Evolutionary conservation across 1,140 invertebrate genomes (phyloP).

Genomic region (Acromyrmex heyeri): DNA sequence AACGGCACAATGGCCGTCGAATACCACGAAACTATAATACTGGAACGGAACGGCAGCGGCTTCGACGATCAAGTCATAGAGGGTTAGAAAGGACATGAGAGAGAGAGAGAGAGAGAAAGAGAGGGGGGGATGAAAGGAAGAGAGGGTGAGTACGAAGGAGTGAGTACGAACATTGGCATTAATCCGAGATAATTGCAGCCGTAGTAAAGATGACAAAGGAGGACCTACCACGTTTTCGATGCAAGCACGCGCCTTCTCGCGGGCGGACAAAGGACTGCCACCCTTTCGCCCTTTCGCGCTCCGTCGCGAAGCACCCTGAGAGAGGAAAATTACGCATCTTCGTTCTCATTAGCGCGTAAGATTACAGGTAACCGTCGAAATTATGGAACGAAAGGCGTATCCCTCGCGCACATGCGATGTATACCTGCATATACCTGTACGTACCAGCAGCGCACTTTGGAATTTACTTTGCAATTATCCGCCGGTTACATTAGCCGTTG

Average conservation of each 20-base stretch:
- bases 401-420: not conserved
- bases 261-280: conserved; percentile 56
- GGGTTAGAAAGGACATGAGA: not conserved
- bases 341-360: conserved; percentile 47
- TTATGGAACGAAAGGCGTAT: not conserved
- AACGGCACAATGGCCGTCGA: conserved; percentile 36
- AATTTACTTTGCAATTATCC: conserved; percentile 61
- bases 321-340: conserved; percentile 49
- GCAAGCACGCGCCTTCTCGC: conserved; percentile 46
- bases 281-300: not conserved
- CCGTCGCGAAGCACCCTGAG: not conserved
- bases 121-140: not conserved
- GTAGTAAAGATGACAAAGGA: conserved; percentile 65
- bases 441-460: not conserved
- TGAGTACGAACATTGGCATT: conserved; percentile 45
- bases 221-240: conserved; percentile 43
- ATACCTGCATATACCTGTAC: not conserved
- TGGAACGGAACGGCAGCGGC: conserved; percentile 26
- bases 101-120: not conserved
- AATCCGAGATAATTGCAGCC: conserved; percentile 72
- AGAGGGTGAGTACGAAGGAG: not conserved
- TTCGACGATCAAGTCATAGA: conserved; percentile 22
- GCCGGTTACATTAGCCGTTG: conserved; percentile 57
- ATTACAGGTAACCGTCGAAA: conserved; percentile 52
- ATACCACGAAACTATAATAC: conserved; percentile 54